A percentile compares a stretch with the other conserved stretches of the same genome.
phyloP scores from a whole-genome alignment of 2,797 vertebrate genomes.

The Mormyrus proboscirostris region DNA sequence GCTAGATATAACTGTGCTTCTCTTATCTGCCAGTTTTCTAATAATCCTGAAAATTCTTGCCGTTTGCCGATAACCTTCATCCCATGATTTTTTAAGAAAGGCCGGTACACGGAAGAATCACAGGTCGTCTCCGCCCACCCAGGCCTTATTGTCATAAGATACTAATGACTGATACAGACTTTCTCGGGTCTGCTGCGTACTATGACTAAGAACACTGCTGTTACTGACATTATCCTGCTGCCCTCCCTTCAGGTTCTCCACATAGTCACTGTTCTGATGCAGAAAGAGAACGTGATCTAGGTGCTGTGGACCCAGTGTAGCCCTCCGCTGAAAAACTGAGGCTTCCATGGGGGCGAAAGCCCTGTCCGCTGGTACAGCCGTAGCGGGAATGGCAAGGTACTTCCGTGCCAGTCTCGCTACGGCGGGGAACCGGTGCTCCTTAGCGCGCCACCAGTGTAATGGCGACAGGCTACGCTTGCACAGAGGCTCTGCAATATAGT shows the following conservation, averaged over 20 bases:
- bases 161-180: constrained; percentile 46
- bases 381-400: constrained; percentile 54
- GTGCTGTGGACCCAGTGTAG: constrained; percentile 45
- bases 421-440: constrained; percentile 56
- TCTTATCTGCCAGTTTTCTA: not conserved
- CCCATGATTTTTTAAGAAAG: not conserved
- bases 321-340: constrained; percentile 42
- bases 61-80: not conserved
- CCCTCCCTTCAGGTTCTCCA: constrained; percentile 43
- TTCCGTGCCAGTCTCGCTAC: constrained; percentile 50
- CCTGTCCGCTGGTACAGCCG: constrained; percentile 39
- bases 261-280: constrained; percentile 54
- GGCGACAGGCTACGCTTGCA: constrained; percentile 57
- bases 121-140: constrained; percentile 21
- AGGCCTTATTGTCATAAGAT: constrained; percentile 41
- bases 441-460: constrained; percentile 57
- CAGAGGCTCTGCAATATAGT: constrained; percentile 58
- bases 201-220: constrained; percentile 25
- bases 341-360: constrained; percentile 45
- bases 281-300: constrained; percentile 57
- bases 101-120: not conserved
- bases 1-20: not conserved
- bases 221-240: constrained; percentile 21
- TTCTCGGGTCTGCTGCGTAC: constrained; percentile 43
- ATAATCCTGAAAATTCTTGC: not conserved